Evolutionary conservation across 23 tunicate species (phyloP), one percentile per base, ranked within the genome.

Genomic region (Ciona savignyi): DNA sequence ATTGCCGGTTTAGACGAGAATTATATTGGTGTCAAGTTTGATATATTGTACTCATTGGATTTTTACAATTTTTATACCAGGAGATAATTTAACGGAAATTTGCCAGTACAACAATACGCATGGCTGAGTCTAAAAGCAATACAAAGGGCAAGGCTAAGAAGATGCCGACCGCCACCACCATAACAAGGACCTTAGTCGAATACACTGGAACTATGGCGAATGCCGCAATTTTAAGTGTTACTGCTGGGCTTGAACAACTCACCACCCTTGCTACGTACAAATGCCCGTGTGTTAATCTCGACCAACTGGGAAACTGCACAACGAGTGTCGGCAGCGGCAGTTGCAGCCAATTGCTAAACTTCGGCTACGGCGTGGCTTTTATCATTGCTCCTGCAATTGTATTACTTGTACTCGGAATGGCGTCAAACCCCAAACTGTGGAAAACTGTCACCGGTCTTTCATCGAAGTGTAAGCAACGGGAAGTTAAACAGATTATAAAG

Each of bases 281-380:
- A 15, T 84, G 89, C 33, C 89, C 89, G 9, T 84, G 89, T 64
- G 89, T 84, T n/a, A 64, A 35, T 25, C 73, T 70, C 2, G 26
- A 48, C 9, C 63, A 71, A 77, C 63, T 84, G 1, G 73, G 70
- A 4, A 21, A 27, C 33, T 74, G 79, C 79, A 64, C 24, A 49
- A 22, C 42, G 2, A 71, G 72, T 32, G 70, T 75, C 56, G 61
- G 26, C 1, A 77, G 71, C 33, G 35, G 67, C 23, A 21, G 34
- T 31, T 68, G 78, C 60, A 64, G 81, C 4, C 70, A 48, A 30
- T 24, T 23, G 21, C 74, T 85, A 22, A 85, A 85, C 70, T 31
- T 26, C 27, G 63, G 61, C 21, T 85, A 85, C 75, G 92, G 92
- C 24, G 21, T 78, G 48, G 49, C 74, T 19, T 85, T 72, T 29